Base-by-base conservation (phyloP, 2,113 vertebrate species). In the Lota lota region DNA sequence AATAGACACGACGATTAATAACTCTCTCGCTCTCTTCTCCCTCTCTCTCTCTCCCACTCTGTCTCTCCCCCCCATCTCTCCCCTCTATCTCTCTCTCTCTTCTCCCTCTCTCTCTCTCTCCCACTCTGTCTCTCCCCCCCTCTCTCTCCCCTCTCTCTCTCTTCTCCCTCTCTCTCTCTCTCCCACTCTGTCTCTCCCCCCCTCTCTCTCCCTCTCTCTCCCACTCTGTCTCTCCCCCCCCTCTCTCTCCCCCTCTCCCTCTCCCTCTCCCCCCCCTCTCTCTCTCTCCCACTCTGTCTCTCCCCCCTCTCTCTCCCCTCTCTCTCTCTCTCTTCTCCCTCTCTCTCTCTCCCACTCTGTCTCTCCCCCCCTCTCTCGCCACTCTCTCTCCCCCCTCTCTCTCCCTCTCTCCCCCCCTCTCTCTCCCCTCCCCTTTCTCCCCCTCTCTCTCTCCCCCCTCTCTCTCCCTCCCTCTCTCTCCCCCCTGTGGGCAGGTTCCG, bases 401-500 rank as follows among this genome's bases (percentile, higher is more conserved):
- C 22, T 15, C 53, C 60, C 16, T 64, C 16, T 19, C 10, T 21
- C 36, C 60, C 16, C n/a, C 40, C 64, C 50, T 60, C 62, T 74
- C 28, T 58, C 19, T 11, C 20, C 15, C 22, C 63, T 3, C 61
- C 65, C n/a, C 21, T 50, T 20, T 11, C 15, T n/a, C 10, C 4
- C 18, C 17, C 33, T 61, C 28, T 8, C 53, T 60, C 33, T 24
- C 16, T 22, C 36, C 28, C 5, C 53, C 50, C 33, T 24, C 16
- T 22, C 36, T 40, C 60, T 21, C 11, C 15, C 14, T 18, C 21
- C 33, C 1, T 16, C 66, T 17, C 21, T 4, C 4, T 20, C 17
- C n/a, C 5, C 24, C 14, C 21, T 54, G 2, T 33, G 33, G 7
- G 0, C 67, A 97, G 95, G n/a, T 95, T 92, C 83, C 93, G 91